These are phyloP conservation scores for Allacma fusca DNA, from an alignment of 2,888 invertebrate species.

Conservation along the genomic window DNA sequence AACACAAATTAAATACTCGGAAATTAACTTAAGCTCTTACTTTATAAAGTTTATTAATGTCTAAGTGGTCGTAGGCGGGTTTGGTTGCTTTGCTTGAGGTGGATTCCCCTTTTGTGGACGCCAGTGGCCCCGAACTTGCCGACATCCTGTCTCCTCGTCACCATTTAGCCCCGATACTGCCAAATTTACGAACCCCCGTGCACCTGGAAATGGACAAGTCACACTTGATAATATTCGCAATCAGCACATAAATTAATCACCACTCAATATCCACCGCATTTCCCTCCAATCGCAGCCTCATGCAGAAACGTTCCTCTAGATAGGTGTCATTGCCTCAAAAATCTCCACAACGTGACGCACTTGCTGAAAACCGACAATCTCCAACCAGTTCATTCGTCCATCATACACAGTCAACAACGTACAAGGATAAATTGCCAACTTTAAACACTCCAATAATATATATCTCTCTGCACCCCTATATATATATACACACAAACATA, in stretches of 20 bases:
- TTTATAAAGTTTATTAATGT: constrained; percentile 61
- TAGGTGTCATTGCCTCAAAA: constrained; percentile 24
- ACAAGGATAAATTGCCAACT: not conserved
- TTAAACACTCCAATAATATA: too few relatives aligned
- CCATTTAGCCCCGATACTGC: constrained; percentile 59
- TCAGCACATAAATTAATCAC: not conserved
- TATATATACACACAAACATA: too few relatives aligned
- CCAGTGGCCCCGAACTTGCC: constrained; percentile 59
- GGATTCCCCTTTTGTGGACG: constrained; percentile 60
- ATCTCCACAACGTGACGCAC: not conserved
- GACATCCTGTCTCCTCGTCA: constrained; percentile 61
- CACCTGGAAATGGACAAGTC: constrained; percentile 49
- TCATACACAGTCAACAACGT: not conserved
- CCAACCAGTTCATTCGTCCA: not conserved
- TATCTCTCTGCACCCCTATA: too few relatives aligned
- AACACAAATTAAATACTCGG: too few relatives aligned
- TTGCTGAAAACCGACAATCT: constrained; percentile 1
- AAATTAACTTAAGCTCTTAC: constrained; percentile 50
- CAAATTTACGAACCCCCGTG: constrained; percentile 58
- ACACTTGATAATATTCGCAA: too few relatives aligned
- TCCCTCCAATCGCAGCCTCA: not conserved
- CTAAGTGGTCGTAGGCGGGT: constrained; percentile 59
- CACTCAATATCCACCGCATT: not conserved
- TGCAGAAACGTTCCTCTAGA: not conserved
- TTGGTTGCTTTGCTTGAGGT: constrained; percentile 59